Percentiles rank a stretch among this genome's conserved stretches.
Evolutionary conservation across 2,888 invertebrate genomes (phyloP).

Genomic region (Myathropa florea): DNA sequence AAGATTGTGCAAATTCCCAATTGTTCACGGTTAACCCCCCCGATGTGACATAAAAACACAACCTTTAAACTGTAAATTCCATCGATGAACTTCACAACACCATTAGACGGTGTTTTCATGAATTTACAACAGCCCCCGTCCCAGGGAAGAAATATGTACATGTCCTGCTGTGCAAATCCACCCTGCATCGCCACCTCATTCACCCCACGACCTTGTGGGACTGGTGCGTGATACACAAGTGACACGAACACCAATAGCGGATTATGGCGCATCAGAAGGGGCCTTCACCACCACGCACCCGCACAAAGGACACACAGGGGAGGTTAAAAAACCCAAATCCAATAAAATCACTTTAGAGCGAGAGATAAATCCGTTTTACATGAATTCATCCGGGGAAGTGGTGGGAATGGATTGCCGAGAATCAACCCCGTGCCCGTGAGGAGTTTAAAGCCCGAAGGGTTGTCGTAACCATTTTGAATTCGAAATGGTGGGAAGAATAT

Average conservation of each 20-base stretch:
- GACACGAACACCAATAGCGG: slow-evolving; percentile 69
- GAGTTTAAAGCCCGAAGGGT: slow-evolving; percentile 57
- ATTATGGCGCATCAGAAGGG: slow-evolving; percentile 65
- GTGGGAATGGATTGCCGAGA: slow-evolving; percentile 15
- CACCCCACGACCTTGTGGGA: slow-evolving; percentile 46
- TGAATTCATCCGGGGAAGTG: slow-evolving; percentile 67
- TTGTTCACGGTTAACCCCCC: slow-evolving; percentile 62
- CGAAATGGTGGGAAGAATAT: slow-evolving; percentile 39
- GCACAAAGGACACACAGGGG: slow-evolving; percentile 1
- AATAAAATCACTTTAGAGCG: slow-evolving; percentile 79
- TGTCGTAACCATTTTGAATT: slow-evolving; percentile 53
- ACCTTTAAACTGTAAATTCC: slow-evolving; percentile 61
- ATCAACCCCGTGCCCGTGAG: slow-evolving; percentile 18
- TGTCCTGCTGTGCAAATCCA: slow-evolving; percentile 55
- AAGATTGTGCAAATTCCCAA: slow-evolving; percentile 63
- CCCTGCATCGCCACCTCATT: slow-evolving; percentile 12
- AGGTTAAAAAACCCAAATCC: slow-evolving; percentile 74
- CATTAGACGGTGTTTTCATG: slow-evolving; percentile 55
- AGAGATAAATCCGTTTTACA: slow-evolving; percentile 67
- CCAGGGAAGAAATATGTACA: not conserved
- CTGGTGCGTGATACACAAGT: slow-evolving; percentile 67
- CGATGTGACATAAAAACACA: slow-evolving; percentile 1
- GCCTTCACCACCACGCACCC: not conserved
- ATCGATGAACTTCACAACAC: slow-evolving; percentile 59
- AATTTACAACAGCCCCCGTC: slow-evolving; percentile 57